Evolutionary conservation across 1,140 invertebrate species (phyloP).

Genomic region (Lepidurus packardi): DNA sequence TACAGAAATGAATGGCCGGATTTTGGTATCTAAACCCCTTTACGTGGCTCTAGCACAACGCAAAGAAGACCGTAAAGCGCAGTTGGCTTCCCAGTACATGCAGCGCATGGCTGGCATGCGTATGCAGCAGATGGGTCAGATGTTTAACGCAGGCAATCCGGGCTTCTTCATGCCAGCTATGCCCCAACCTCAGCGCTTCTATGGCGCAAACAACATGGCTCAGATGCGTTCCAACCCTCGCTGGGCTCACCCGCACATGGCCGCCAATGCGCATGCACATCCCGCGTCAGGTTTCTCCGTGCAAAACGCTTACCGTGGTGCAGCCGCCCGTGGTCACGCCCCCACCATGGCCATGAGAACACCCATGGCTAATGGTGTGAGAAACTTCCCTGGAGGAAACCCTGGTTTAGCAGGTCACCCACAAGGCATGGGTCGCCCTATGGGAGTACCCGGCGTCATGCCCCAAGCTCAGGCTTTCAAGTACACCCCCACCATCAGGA

Average conservation of each 20-base stretch:
- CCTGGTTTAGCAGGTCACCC: not conserved
- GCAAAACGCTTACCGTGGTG: slow-evolving; percentile 29
- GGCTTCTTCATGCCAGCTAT: slow-evolving; percentile 89
- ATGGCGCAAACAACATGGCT: slow-evolving; percentile 76
- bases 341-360: slow-evolving; percentile 36
- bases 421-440: slow-evolving; percentile 33
- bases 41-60: slow-evolving; percentile 98
- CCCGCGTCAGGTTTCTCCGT: slow-evolving; percentile 35
- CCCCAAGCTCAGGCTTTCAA: slow-evolving; percentile 58
- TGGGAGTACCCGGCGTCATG: slow-evolving; percentile 50
- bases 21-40: slow-evolving; percentile 91
- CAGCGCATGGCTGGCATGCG: slow-evolving; percentile 93
- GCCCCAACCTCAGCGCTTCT: slow-evolving; percentile 75
- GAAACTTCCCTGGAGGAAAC: slow-evolving; percentile 29
- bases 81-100: slow-evolving; percentile 95
- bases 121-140: slow-evolving; percentile 63
- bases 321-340: slow-evolving; percentile 25
- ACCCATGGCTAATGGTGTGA: slow-evolving; percentile 34
- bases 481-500: slow-evolving; percentile 59
- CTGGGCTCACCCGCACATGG: slow-evolving; percentile 66
- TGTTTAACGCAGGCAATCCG: slow-evolving; percentile 73
- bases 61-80: slow-evolving; percentile 96
- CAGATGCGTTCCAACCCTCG: slow-evolving; percentile 74
- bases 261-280: slow-evolving; percentile 3
- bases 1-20: slow-evolving; percentile 97